Percentiles rank a stretch among this genome's conserved stretches.
Evolutionary conservation across 2,888 invertebrate species (phyloP).

Genomic region (Chaetoderma sp.): DNA sequence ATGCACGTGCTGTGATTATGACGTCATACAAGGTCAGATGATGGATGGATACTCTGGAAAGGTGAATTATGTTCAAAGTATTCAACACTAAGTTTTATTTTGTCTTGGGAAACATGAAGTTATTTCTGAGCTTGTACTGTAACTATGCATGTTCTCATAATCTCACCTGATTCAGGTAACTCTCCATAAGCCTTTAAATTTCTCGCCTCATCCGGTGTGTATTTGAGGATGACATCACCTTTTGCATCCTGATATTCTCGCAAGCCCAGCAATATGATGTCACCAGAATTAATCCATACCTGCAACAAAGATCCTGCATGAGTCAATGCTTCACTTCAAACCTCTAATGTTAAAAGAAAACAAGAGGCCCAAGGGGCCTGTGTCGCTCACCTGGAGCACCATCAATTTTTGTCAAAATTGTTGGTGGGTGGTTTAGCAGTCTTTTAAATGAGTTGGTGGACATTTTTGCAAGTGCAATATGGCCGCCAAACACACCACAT

Average conservation of each 20-base stretch:
- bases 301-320: constrained; percentile 53
- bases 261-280: constrained; percentile 96
- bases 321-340: not conserved
- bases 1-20: no score
- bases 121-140: not conserved
- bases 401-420: no score
- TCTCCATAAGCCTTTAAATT: constrained; percentile 99
- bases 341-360: not conserved
- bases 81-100: not conserved
- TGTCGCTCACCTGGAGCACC: no score
- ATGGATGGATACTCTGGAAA: not conserved
- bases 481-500: no score
- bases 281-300: constrained; percentile 99
- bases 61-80: not conserved
- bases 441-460: no score
- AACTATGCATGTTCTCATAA: not conserved
- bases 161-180: constrained; percentile 89
- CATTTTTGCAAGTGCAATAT: no score
- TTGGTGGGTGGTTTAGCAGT: no score
- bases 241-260: constrained; percentile 90
- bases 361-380: no score
- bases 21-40: no score
- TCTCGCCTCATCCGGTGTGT: constrained; percentile 98
- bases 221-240: constrained; percentile 98
- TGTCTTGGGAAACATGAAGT: not conserved